phyloP scores from a whole-genome alignment of 2,113 vertebrate species.

The Bettongia penicillata region DNA sequence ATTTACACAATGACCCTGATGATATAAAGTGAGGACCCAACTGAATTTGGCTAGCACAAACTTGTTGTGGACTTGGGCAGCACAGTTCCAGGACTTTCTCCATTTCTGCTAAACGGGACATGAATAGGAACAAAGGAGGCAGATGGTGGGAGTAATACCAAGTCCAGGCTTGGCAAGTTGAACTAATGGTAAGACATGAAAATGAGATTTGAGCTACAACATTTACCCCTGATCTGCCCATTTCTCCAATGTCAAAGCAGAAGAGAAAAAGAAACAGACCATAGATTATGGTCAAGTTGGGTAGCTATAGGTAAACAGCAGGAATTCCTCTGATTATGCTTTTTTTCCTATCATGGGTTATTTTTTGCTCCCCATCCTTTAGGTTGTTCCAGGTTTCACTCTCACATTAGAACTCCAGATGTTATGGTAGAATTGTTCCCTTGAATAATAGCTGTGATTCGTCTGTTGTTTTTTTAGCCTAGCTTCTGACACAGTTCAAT shows the following conservation, averaged over 20 bases:
- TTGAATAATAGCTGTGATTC: background rate
- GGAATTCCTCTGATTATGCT: background rate
- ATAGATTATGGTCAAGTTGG: background rate
- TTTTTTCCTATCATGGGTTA: background rate
- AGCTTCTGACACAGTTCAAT: background rate
- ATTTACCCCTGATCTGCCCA: background rate
- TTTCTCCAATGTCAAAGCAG: background rate
- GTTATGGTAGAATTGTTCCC: background rate
- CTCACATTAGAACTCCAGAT: conserved; percentile 3
- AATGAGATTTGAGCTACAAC: background rate
- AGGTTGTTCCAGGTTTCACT: background rate
- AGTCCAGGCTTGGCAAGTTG: background rate
- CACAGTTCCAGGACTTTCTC: background rate
- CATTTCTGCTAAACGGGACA: background rate
- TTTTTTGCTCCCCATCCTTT: background rate
- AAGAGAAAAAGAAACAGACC: background rate
- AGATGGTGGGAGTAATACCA: background rate
- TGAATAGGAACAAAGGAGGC: background rate
- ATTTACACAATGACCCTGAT: background rate
- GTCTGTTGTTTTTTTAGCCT: background rate
- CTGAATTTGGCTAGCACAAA: background rate
- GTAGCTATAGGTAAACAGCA: background rate
- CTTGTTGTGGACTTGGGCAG: background rate
- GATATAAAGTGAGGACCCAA: background rate
- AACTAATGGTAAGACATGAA: background rate